Evolutionary conservation across 2,113 vertebrate species (phyloP).

Genomic region (Elaphurus davidianus): DNA sequence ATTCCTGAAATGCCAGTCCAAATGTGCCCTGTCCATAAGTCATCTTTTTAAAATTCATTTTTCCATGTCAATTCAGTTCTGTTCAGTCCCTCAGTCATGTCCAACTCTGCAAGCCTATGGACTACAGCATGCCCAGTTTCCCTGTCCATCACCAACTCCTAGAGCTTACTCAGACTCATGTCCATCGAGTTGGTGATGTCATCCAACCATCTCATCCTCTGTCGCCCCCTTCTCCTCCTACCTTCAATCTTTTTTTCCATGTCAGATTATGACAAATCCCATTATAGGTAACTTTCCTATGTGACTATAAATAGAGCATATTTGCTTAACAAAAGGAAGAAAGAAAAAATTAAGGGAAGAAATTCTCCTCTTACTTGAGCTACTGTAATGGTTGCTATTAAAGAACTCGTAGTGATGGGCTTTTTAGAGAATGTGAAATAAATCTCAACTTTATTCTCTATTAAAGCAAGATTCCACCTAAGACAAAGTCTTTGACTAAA

Average conservation of each 20-base stretch:
- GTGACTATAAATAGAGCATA: background rate
- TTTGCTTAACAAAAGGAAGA: background rate
- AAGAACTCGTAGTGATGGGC: background rate
- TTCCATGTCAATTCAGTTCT: background rate
- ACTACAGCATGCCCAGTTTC: background rate
- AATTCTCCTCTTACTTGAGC: background rate
- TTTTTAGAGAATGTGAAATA: background rate
- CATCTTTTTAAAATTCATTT: background rate
- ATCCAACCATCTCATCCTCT: background rate
- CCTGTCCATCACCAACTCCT: background rate
- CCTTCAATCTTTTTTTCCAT: background rate
- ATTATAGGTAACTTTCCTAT: background rate
- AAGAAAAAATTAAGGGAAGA: background rate
- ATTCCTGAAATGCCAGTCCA: background rate
- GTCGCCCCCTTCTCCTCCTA: background rate
- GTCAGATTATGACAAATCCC: background rate
- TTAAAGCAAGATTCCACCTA: background rate
- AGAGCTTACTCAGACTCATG: background rate
- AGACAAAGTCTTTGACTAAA: background rate
- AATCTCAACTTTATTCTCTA: background rate
- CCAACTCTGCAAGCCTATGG: rapidly evolving
- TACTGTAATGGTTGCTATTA: background rate
- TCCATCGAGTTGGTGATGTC: background rate
- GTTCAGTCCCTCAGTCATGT: background rate
- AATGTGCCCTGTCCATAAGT: background rate